Evolutionary conservation across 2,888 invertebrate genomes (phyloP).

Genomic region (Hydroisotoma schaefferi): DNA sequence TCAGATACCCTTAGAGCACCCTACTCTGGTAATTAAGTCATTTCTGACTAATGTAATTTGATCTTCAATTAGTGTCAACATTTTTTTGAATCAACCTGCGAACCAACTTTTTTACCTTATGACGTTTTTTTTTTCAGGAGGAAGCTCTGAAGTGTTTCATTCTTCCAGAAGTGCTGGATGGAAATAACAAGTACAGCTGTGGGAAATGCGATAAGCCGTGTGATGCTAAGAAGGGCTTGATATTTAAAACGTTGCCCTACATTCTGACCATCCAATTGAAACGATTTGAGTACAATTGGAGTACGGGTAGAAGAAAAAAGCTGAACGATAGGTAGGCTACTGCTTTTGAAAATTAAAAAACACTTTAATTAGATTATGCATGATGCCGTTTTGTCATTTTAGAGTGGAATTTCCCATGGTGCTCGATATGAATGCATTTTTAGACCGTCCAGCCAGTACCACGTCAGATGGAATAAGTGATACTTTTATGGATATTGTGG

Average conservation of each 20-base stretch:
- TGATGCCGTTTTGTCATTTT: too few relatives aligned
- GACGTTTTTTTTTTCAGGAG: conserved; percentile 56
- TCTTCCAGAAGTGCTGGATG: conserved; percentile 76
- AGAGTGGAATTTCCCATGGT: conserved; percentile 27
- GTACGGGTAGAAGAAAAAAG: conserved; percentile 24
- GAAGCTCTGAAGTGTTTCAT: conserved; percentile 80
- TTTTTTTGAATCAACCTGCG: neutral
- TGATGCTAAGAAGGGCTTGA: conserved; percentile 84
- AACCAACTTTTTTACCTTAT: neutral
- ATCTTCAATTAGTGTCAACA: neutral
- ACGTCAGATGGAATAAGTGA: too few relatives aligned
- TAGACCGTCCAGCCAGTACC: conserved; percentile 22
- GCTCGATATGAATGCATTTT: conserved; percentile 31
- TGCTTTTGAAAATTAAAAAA: neutral
- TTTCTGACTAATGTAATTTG: conserved; percentile 2
- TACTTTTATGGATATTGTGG: too few relatives aligned
- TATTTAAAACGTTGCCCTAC: conserved; percentile 81
- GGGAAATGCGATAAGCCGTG: conserved; percentile 81
- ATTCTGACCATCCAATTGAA: conserved; percentile 80
- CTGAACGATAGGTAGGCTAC: conserved; percentile 27
- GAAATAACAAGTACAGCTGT: conserved; percentile 81
- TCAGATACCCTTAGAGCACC: conserved; percentile 53
- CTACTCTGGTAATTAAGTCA: conserved; percentile 63
- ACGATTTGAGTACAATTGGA: conserved; percentile 76
- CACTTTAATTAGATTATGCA: too few relatives aligned